These are phyloP conservation scores for Chydorus sphaericus DNA, from an alignment of 2,888 invertebrate species.

Conservation along the genomic window DNA sequence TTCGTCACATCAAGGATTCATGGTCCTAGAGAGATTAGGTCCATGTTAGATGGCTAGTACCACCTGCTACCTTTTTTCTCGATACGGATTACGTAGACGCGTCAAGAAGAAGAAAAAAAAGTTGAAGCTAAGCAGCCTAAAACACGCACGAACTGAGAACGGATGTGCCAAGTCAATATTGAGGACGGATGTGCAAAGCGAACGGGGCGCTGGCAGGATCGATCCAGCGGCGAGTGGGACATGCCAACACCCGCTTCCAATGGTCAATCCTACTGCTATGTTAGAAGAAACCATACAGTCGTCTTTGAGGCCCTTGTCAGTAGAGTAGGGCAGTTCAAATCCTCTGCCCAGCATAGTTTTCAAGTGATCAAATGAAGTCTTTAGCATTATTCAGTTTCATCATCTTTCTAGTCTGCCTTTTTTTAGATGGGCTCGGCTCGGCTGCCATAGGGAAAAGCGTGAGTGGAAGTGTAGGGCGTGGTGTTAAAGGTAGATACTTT, in stretches of 20 bases:
- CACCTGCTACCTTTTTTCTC: no score
- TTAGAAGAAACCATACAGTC: no score
- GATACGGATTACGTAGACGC: no score
- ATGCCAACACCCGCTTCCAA: background rate
- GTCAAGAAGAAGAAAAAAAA: background rate
- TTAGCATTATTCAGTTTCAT: background rate
- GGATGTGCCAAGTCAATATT: no score
- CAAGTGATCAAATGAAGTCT: conserved; percentile 2
- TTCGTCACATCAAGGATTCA: no score
- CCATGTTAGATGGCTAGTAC: no score
- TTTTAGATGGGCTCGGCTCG: background rate
- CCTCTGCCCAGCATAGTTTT: background rate
- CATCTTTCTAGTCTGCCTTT: background rate
- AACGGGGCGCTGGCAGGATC: background rate
- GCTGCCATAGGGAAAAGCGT: conserved; percentile 13
- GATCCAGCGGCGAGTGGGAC: background rate
- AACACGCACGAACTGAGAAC: background rate
- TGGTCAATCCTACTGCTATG: background rate
- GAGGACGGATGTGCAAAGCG: no score
- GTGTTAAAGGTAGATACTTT: conserved; percentile 13
- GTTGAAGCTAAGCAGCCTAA: background rate
- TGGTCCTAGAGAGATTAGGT: no score
- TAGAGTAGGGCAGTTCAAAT: background rate
- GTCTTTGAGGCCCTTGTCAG: background rate
- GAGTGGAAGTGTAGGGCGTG: conserved; percentile 10